These are phyloP conservation scores for Paratrypauchen microcephalus DNA, from an alignment of 2,797 vertebrate species.

Conservation along the genomic window DNA sequence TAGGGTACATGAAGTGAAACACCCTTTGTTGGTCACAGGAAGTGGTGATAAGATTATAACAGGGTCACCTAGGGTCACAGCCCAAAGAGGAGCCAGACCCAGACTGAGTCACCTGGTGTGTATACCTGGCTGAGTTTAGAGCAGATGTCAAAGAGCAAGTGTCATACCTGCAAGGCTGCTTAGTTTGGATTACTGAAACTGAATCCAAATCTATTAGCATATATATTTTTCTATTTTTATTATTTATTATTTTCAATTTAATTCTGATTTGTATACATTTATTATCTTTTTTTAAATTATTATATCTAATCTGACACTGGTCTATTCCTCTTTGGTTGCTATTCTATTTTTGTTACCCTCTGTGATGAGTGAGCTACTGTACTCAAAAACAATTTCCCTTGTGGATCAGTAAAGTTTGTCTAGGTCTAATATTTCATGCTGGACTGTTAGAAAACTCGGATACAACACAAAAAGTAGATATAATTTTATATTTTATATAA, in stretches of 20 bases:
- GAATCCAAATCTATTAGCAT: background rate
- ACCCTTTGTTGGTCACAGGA: conserved; percentile 48
- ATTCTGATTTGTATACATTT: too few relatives aligned
- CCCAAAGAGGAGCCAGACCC: conserved; percentile 9
- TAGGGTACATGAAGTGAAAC: conserved; percentile 46
- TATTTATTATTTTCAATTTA: too few relatives aligned
- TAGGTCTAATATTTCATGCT: too few relatives aligned
- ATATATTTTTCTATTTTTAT: too few relatives aligned
- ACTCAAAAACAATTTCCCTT: too few relatives aligned
- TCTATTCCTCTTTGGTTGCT: too few relatives aligned
- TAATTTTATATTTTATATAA: background rate
- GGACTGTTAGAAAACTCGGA: background rate
- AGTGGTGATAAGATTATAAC: conserved; percentile 55
- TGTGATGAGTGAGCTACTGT: too few relatives aligned
- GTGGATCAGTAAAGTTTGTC: too few relatives aligned
- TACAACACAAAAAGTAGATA: too few relatives aligned
- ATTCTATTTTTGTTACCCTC: too few relatives aligned
- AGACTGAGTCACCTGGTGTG: background rate
- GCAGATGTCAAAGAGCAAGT: background rate
- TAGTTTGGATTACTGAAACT: background rate
- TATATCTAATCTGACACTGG: too few relatives aligned
- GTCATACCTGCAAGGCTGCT: background rate
- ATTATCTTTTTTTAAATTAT: too few relatives aligned
- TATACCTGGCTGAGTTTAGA: background rate
- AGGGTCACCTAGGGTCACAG: background rate